These are phyloP conservation scores for Naja naja DNA, from an alignment of 2,113 vertebrate species.

Conservation along the genomic window DNA sequence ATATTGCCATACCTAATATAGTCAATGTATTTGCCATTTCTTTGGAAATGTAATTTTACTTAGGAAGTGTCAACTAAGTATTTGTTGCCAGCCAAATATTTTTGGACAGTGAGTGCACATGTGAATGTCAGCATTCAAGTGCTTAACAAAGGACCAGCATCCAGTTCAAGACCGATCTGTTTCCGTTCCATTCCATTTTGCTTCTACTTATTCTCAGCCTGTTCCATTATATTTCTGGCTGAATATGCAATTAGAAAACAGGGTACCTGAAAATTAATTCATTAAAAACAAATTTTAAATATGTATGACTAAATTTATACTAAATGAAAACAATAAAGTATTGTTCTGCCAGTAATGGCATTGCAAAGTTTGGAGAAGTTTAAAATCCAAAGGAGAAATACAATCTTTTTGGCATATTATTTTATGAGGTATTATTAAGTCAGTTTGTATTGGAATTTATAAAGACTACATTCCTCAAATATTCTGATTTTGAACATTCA, in stretches of 20 bases:
- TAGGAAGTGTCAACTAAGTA: neutral
- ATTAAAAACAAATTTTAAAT: neutral
- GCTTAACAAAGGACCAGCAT: neutral
- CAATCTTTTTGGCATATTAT: neutral
- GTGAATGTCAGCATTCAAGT: neutral
- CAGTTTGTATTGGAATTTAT: neutral
- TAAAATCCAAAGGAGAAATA: neutral
- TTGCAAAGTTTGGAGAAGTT: neutral
- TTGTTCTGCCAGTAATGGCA: neutral
- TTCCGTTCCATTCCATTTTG: neutral
- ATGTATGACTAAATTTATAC: neutral
- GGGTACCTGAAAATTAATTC: neutral
- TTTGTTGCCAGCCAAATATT: neutral
- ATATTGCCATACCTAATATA: constrained; percentile 4
- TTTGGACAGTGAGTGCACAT: neutral
- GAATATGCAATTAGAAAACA: neutral
- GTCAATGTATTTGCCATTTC: neutral
- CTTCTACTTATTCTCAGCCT: neutral
- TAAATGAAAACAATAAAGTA: neutral
- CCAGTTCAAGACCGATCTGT: neutral
- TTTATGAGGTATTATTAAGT: neutral
- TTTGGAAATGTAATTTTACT: neutral
- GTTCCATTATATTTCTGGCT: neutral
- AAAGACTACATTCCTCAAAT: neutral
- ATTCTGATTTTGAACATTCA: neutral